These are phyloP conservation scores for Perccottus glenii DNA, from an alignment of 2,113 vertebrate genomes.

Conservation along the genomic window DNA sequence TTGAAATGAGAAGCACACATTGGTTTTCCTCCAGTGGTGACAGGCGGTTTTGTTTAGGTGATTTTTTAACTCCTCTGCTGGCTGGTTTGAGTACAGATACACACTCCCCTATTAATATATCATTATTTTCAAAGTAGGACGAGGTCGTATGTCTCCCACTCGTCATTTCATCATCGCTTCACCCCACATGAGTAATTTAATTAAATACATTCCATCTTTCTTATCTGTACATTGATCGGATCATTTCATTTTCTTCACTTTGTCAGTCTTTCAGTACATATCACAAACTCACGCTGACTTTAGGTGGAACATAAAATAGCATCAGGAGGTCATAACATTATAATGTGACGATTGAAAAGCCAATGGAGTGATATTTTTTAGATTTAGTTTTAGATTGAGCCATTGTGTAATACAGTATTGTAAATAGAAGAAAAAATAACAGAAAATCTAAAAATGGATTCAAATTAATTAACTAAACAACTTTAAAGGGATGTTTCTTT, in stretches of 20 bases:
- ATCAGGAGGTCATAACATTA: neutral
- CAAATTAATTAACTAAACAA: no score
- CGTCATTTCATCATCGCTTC: slow-evolving; percentile 34
- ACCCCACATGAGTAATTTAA: slow-evolving; percentile 44
- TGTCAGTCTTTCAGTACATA: slow-evolving; percentile 8
- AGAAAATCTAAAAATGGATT: no score
- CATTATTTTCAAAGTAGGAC: slow-evolving; percentile 39
- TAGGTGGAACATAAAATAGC: neutral
- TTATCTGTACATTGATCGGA: slow-evolving; percentile 29
- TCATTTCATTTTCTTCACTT: slow-evolving; percentile 18
- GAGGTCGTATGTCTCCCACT: slow-evolving; percentile 22
- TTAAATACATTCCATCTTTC: slow-evolving; percentile 50
- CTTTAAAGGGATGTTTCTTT: no score
- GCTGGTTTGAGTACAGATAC: slow-evolving; percentile 1
- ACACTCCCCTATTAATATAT: slow-evolving; percentile 2
- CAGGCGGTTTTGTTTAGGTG: slow-evolving; percentile 56
- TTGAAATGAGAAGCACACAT: slow-evolving; percentile 61
- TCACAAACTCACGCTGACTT: slow-evolving; percentile 1
- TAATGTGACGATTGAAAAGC: slow-evolving; percentile 2
- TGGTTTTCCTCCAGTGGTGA: slow-evolving; percentile 45
- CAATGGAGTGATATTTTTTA: neutral
- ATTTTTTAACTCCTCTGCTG: slow-evolving; percentile 44
- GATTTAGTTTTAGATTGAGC: no score
- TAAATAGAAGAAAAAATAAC: no score
- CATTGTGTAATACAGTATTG: no score